Conservation (phyloP, 53 echinoderm and acorn worm species). For the Luidia sarsii region DNA sequence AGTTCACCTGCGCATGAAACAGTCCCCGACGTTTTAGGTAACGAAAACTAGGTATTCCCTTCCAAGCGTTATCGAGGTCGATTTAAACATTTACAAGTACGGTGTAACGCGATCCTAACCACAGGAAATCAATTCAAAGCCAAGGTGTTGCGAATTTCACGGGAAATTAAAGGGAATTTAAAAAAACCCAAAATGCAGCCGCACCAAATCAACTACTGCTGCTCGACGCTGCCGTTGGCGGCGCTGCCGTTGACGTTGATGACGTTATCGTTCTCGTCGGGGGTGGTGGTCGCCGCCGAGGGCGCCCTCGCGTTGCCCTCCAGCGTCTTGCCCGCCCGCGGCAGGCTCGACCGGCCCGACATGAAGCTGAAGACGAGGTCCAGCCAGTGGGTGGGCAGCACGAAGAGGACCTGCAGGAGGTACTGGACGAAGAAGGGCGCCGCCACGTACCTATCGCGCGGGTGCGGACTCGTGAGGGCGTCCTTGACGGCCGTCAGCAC, state of each 20-base stretch:
- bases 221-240: slow-evolving; percentile 19
- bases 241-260: slow-evolving; percentile 42
- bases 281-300: not conserved
- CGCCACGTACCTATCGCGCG: slow-evolving; percentile 44
- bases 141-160: too few species aligned
- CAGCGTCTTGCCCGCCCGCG: not conserved
- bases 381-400: slow-evolving; percentile 29
- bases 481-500: slow-evolving; percentile 43
- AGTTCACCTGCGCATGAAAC: too few species aligned
- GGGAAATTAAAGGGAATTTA: too few species aligned
- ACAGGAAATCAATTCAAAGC: too few species aligned
- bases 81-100: too few species aligned
- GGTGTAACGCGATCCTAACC: too few species aligned
- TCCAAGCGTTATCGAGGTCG: too few species aligned
- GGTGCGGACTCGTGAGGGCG: slow-evolving; percentile 30
- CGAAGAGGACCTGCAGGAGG: slow-evolving; percentile 17
- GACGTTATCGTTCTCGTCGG: slow-evolving; percentile 41
- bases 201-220: too few species aligned
- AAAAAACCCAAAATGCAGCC: not conserved
- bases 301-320: not conserved
- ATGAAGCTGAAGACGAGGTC: slow-evolving; percentile 40
- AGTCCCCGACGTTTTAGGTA: too few species aligned
- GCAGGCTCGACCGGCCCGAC: slow-evolving; percentile 28
- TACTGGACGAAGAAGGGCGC: slow-evolving; percentile 45
- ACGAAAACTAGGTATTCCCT: too few species aligned